Evolutionary conservation across 2,797 vertebrate genomes (phyloP), one percentile per base, ranked within the genome.

Genomic region (Acanthurus lineatus): DNA sequence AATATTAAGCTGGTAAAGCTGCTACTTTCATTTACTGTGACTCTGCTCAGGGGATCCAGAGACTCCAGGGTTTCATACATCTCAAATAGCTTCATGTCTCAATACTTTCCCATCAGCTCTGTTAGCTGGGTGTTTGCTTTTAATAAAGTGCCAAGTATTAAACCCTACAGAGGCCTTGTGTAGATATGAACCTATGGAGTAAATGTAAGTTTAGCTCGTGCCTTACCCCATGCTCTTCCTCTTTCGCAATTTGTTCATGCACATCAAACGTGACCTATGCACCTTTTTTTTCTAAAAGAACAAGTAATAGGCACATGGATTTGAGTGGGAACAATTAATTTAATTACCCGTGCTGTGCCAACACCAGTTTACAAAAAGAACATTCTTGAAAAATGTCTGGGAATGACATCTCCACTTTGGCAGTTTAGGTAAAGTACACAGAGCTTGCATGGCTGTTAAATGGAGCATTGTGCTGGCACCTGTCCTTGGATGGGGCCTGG

Each of bases 21-120:
- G 93, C 94, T 94, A 84, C 92, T 95, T 96, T 94, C 93, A 95
- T 95, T 96, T 95, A 92, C 94, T 86, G 61, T 93, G 91, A 93
- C 89, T 89, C 91, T 83, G 89, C 95, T 95, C 91, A 44, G 92
- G 94, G 94, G 93, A 95, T 94, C 93, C 88, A 82, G 85, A 85
- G 63, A 90, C 94, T 93, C 92, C 90, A 91, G 93, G 91, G 90
- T 92, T 95, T 95, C 93, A 94, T 93, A 94, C 93, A 94, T 94
- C 95, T 95, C 93, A 95, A 95, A 95, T 95, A 77, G 61, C 68
- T 95, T 95, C 94, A 94, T 93, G 94, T 96, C 95, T 96, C 92
- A 95, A 94, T 93, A 93, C 89, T 90, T 67, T 17, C 91, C 93
- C 89, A 90, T 90, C 89, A 89, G 90, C 87, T 85, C 86, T 90